These are phyloP conservation scores for Dryas iulia DNA, from an alignment of 1,140 invertebrate species.

Conservation along the genomic window DNA sequence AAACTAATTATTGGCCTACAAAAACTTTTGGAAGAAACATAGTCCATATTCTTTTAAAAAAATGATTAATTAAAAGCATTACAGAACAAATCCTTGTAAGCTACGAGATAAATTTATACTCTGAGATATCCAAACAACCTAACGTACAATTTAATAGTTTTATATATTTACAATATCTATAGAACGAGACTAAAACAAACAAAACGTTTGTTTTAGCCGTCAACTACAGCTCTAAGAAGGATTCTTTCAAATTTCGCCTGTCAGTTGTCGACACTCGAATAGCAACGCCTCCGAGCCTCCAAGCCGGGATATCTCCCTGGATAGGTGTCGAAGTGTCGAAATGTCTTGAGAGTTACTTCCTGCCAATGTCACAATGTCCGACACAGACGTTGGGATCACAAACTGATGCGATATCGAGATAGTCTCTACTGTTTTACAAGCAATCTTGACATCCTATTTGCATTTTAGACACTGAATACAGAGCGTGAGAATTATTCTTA, in stretches of 20 bases:
- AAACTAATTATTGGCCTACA: constrained; percentile 41
- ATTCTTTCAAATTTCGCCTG: constrained; percentile 14
- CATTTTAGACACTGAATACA: constrained; percentile 51
- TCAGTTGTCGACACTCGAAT: constrained; percentile 12
- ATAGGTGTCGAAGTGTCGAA: constrained; percentile 56
- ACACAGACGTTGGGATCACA: constrained; percentile 43
- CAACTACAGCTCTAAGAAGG: background rate
- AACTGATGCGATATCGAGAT: constrained; percentile 54
- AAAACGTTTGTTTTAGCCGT: background rate
- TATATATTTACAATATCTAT: background rate
- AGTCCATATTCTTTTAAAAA: background rate
- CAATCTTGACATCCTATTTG: constrained; percentile 55
- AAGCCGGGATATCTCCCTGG: constrained; percentile 44
- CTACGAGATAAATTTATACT: background rate
- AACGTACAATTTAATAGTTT: background rate
- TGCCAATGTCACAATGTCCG: constrained; percentile 50
- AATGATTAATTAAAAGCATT: background rate
- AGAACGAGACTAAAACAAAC: too few species aligned
- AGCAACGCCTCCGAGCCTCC: constrained; percentile 17
- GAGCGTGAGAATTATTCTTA: constrained; percentile 48
- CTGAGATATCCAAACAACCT: background rate
- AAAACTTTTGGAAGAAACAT: background rate
- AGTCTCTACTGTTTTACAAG: constrained; percentile 53
- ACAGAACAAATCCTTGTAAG: background rate
- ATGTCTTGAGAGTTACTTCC: constrained; percentile 38